A percentile compares a stretch with the other conserved stretches of the same genome.
phyloP scores from a whole-genome alignment of 2,113 vertebrate genomes.

The Cettia cetti region DNA sequence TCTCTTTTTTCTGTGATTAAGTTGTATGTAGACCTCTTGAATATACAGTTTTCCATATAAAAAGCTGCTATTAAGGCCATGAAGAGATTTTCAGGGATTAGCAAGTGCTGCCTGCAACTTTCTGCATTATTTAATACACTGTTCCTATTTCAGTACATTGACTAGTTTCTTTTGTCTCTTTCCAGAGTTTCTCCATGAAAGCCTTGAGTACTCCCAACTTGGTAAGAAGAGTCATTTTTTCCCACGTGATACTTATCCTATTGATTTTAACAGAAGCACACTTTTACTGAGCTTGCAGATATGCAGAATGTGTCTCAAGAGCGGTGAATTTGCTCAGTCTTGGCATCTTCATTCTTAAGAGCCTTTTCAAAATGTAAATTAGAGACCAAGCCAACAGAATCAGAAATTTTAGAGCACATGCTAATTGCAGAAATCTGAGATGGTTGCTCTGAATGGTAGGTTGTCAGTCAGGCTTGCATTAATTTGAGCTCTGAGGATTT shows the following conservation, averaged over 20 bases:
- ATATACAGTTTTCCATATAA: constrained; percentile 24
- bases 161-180: constrained; percentile 14
- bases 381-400: background rate
- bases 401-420: constrained; percentile 17
- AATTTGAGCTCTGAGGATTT: constrained; percentile 33
- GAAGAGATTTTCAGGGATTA: constrained; percentile 44
- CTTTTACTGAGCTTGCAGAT: background rate
- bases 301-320: background rate
- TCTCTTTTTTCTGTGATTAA: background rate
- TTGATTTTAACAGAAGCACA: background rate
- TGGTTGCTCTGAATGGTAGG: constrained; percentile 15
- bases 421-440: constrained; percentile 34
- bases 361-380: constrained; percentile 58
- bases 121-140: background rate
- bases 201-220: background rate
- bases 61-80: constrained; percentile 12
- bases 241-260: background rate
- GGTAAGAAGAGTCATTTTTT: background rate
- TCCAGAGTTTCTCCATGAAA: constrained; percentile 24
- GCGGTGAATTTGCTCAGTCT: background rate
- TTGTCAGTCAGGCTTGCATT: constrained; percentile 52
- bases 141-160: background rate
- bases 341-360: constrained; percentile 20
- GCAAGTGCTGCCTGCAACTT: background rate
- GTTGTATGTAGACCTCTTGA: background rate